Evolutionary conservation across 1,140 invertebrate genomes (phyloP).

Genomic region (Saccostrea echinata): DNA sequence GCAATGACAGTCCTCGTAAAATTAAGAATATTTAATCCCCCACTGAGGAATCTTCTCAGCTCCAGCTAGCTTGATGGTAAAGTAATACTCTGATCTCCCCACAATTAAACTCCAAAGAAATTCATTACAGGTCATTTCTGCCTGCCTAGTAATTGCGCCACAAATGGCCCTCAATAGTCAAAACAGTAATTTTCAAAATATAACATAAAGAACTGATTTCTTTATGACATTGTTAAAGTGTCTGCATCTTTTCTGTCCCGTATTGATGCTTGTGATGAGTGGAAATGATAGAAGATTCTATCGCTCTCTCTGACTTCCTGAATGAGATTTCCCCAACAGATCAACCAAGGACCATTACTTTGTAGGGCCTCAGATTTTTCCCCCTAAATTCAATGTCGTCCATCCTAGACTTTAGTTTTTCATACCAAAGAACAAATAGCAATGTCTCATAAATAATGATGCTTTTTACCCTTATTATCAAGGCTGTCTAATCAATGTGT

Average conservation of each 20-base stretch:
- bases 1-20: not conserved
- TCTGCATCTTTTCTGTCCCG: not conserved
- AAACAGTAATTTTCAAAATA: not conserved
- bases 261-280: not conserved
- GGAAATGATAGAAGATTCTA: not conserved
- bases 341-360: not conserved
- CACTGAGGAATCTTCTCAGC: not conserved
- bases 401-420: not conserved
- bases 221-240: not conserved
- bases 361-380: not conserved
- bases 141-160: not conserved
- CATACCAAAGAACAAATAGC: not conserved
- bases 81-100: not conserved
- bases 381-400: not conserved
- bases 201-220: not conserved
- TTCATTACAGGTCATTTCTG: not conserved
- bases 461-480: not conserved
- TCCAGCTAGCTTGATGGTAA: not conserved
- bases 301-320: not conserved
- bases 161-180: not conserved
- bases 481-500: not conserved
- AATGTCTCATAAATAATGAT: constrained; percentile 3
- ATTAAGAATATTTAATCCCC: not conserved
- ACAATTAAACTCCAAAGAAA: not conserved
- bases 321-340: not conserved